Evolutionary conservation across 2,113 vertebrate species (phyloP), one percentile per base, ranked within the genome.

Genomic region (Talpa occidentalis): DNA sequence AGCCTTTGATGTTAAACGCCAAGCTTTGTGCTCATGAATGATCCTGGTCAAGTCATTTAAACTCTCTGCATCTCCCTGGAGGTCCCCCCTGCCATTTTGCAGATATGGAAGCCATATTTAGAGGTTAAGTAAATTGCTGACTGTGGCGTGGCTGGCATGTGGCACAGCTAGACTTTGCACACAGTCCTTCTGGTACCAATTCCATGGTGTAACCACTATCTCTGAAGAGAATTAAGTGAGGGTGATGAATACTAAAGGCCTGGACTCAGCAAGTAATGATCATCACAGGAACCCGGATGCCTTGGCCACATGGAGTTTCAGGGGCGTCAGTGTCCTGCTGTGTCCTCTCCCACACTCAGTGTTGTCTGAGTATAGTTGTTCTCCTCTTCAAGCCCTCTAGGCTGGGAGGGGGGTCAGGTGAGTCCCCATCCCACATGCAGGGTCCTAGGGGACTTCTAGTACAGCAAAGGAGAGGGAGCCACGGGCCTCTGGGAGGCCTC

Each of bases 231-330:
- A 32, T 72, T 2, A 80, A 40, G 8, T 54, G 22, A 14, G 40
- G 22, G 10, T 14, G 19, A 28, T 69, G 47, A 47, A 56, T 17
- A 69, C 67, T 37, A 9, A 81, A 64, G 30, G 56, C 16, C 54
- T 62, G 26, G n/a, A 24, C n/a, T 42, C 17, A 40, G 30, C 22
- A 54, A 28, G 37, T 9, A 14, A 56, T 21, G 54, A 56, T 14
- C 37, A 9, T 5, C 11, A 5, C 7, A 37, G 22, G 44, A 78
- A 40, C 26, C 44, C 54, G 44, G 19, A 32, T 22, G 19, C 14
- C 24, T 49, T 0, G 2, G 1, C 24, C 1, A 4, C 1, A 5
- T 2, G 0, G 4, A 8, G 8, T 54, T 49, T 47, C 24, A 60
- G 6, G 24, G 0, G 2, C 35, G 14, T 10, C 67, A 9, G 21